Evolutionary conservation across 2,113 vertebrate species (phyloP), one percentile per base, ranked within the genome.

Genomic region (Limnothrissa miodon): DNA sequence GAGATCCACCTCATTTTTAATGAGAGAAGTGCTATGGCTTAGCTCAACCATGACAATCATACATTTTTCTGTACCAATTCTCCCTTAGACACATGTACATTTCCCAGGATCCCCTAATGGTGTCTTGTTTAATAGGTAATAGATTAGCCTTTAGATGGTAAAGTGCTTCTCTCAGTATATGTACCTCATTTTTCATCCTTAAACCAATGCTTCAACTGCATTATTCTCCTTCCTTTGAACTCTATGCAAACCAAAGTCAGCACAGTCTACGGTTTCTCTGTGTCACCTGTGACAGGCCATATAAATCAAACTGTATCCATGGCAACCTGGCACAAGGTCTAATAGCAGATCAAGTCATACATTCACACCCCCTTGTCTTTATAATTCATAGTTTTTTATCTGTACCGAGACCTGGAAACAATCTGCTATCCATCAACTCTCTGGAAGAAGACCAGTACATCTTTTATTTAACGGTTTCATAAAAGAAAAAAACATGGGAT

Each of bases 281-380:
- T 44, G 62, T 33, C 21, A 39, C 29, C 46, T 83, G 56, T 42
- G 44, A 70, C 53, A 46, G 45, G 83, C 2, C 46, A 79, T 13
- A 83, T 45, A 80, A 87, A 83, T 88, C 85, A 86, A 62, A 53
- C 42, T 1, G 62, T 81, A 29, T 83, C 81, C 79, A 46, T 51
- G 74, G 56, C 42, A 82, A 39, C 66, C 42, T 33, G 8, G 42
- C 39, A 48, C 48, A 66, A 84, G 83, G 83, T 88, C 80, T 79
- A 82, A 81, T 56, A 0, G 36, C 36, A 70, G 62, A 36, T 70
- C 62, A 70, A 36, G 29, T 15, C 3, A 36, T 70, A 36, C 62
- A 29, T 70, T 36, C 29, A 36, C 29, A 36, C 29, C 36, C 10
- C 62, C 62, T 33, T 70, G 62, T 36, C 25, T 36, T 70, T 70